Conservation (phyloP, 2,888 invertebrate genomes). For the Macrostomum cliftonense region DNA sequence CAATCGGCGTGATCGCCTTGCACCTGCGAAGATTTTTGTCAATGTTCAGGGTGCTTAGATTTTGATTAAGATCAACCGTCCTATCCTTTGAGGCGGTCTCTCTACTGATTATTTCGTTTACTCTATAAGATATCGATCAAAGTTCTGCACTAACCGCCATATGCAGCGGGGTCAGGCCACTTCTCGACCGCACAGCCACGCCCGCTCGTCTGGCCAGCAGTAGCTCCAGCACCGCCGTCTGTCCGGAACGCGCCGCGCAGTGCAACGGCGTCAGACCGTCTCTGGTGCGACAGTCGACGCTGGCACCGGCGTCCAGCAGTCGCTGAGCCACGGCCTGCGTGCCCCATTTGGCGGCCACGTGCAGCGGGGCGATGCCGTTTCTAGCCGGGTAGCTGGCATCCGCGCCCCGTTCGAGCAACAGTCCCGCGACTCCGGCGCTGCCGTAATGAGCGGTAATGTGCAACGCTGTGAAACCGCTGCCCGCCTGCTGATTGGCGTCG, state of each 20-base stretch:
- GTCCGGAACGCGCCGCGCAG: slow-evolving; percentile 11
- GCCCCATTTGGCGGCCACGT: slow-evolving; percentile 95
- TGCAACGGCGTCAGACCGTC: slow-evolving; percentile 14
- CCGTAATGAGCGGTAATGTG: slow-evolving; percentile 99
- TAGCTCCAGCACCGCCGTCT: slow-evolving; percentile 4
- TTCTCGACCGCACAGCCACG: background rate
- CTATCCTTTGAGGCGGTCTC: too few relatives aligned
- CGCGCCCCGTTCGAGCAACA: slow-evolving; percentile 82
- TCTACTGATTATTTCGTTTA: too few relatives aligned
- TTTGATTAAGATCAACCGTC: too few relatives aligned
- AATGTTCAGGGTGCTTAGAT: too few relatives aligned
- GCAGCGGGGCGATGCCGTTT: slow-evolving; percentile 83
- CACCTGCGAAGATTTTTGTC: background rate
- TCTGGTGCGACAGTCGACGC: slow-evolving; percentile 74
- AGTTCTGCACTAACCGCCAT: slow-evolving; percentile 11
- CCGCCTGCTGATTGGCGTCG: slow-evolving; percentile 7
- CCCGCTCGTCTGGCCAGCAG: background rate
- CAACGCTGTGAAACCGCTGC: slow-evolving; percentile 79
- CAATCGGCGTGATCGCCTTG: slow-evolving; percentile 63
- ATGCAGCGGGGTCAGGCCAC: slow-evolving; percentile 11
- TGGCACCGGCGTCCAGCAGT: slow-evolving; percentile 69
- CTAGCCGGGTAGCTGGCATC: slow-evolving; percentile 95
- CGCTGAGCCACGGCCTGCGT: slow-evolving; percentile 80
- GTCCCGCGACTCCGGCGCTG: slow-evolving; percentile 78
- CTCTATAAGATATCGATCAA: too few relatives aligned